Conservation (phyloP, 2,113 vertebrate species). For the Proteles cristata region DNA sequence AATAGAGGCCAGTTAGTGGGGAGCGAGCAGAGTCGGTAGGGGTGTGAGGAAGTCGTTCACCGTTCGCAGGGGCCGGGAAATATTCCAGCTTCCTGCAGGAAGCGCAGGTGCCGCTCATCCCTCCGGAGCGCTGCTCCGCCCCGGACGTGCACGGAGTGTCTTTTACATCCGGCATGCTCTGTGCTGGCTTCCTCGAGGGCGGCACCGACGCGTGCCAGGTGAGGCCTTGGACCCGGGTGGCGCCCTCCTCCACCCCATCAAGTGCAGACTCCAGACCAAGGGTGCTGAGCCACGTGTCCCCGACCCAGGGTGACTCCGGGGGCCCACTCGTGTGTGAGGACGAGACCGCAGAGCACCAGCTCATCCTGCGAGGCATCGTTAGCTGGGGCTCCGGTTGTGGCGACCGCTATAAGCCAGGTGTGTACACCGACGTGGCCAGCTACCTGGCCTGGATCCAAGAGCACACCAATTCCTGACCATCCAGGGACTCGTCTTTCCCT, state of each 20-base stretch:
- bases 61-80: slow-evolving; percentile 72
- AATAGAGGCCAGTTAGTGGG: background rate
- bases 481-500: background rate
- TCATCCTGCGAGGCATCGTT: slow-evolving; percentile 86
- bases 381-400: slow-evolving; percentile 93
- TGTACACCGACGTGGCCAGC: slow-evolving; percentile 87
- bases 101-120: slow-evolving; percentile 77
- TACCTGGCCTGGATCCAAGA: slow-evolving; percentile 86
- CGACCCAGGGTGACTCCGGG: slow-evolving; percentile 91
- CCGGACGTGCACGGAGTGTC: slow-evolving; percentile 62
- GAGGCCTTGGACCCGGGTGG: background rate
- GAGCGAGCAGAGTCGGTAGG: accelerated
- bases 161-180: slow-evolving; percentile 78
- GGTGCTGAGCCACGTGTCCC: background rate
- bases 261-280: accelerated
- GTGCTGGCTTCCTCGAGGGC: slow-evolving; percentile 83
- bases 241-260: background rate
- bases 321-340: slow-evolving; percentile 87
- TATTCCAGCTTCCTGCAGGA: slow-evolving; percentile 82
- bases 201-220: slow-evolving; percentile 84
- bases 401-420: slow-evolving; percentile 85
- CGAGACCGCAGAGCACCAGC: slow-evolving; percentile 20
- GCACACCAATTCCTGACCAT: slow-evolving; percentile 34
- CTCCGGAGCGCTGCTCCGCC: slow-evolving; percentile 67
- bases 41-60: background rate